These are phyloP conservation scores for Leucosticte australis DNA, from an alignment of 2,113 vertebrate species.

Conservation along the genomic window DNA sequence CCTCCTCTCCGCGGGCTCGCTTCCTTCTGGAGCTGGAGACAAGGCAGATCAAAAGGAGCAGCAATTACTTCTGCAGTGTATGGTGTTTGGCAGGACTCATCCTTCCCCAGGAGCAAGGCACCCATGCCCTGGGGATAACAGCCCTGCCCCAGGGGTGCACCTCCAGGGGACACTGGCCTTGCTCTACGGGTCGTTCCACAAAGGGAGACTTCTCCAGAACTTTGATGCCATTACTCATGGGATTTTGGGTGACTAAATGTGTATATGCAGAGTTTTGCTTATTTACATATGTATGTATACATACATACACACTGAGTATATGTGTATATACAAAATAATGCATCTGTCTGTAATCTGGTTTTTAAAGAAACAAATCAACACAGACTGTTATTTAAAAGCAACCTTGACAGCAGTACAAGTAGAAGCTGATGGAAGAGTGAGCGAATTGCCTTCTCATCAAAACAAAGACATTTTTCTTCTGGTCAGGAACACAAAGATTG, in stretches of 20 bases:
- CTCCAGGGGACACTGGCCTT: background rate
- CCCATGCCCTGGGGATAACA: background rate
- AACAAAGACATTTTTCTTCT: background rate
- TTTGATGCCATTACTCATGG: background rate
- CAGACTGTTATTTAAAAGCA: background rate
- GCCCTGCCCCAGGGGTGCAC: background rate
- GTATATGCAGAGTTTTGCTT: background rate
- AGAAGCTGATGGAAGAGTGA: background rate
- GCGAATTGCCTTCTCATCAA: background rate
- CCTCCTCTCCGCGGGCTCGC: slow-evolving; percentile 67
- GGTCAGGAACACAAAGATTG: background rate
- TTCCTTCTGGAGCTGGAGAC: slow-evolving; percentile 84
- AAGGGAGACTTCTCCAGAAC: background rate
- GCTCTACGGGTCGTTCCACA: background rate
- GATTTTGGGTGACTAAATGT: background rate
- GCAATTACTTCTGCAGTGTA: background rate
- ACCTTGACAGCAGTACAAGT: background rate
- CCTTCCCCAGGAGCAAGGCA: background rate
- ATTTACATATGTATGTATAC: background rate
- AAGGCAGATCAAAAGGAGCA: background rate
- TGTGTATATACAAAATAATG: background rate
- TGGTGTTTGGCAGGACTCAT: background rate
- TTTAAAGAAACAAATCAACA: background rate
- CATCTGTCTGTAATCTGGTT: background rate
- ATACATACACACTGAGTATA: background rate